Conservation (phyloP, 1,140 invertebrate species). For the Branchinecta lynchi region DNA sequence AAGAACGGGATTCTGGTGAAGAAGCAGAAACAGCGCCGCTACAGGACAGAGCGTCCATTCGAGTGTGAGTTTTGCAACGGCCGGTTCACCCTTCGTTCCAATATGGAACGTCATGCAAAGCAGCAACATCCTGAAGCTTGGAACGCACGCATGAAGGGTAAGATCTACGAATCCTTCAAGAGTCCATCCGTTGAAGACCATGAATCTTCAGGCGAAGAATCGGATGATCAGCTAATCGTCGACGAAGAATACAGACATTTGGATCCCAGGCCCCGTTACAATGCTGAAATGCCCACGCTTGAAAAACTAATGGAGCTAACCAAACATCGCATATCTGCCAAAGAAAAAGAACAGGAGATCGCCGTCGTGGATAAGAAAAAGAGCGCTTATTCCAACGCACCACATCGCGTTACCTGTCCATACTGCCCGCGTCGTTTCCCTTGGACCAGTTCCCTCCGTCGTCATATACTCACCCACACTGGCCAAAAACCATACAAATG, state of each 20-base stretch:
- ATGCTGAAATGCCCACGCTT: not conserved
- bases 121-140: constrained; percentile 79
- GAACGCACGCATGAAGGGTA: constrained; percentile 41
- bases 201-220: not conserved
- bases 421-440: constrained; percentile 85
- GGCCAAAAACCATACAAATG: constrained; percentile 94
- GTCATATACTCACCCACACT: constrained; percentile 83
- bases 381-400: constrained; percentile 87
- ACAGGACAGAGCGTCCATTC: constrained; percentile 77
- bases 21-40: constrained; percentile 74
- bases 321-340: constrained; percentile 3
- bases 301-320: constrained; percentile 14
- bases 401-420: constrained; percentile 71
- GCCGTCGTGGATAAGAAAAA: constrained; percentile 51
- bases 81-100: constrained; percentile 70
- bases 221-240: not conserved
- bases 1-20: constrained; percentile 75
- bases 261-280: not conserved
- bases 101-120: constrained; percentile 85
- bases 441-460: constrained; percentile 80
- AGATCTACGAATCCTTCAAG: not conserved
- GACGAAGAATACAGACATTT: not conserved
- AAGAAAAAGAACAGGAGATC: constrained; percentile 19
- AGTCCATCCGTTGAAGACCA: not conserved
- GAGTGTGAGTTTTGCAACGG: constrained; percentile 74